Evolutionary conservation across 2,888 invertebrate genomes (phyloP).

Genomic region (Epinotia nisella): DNA sequence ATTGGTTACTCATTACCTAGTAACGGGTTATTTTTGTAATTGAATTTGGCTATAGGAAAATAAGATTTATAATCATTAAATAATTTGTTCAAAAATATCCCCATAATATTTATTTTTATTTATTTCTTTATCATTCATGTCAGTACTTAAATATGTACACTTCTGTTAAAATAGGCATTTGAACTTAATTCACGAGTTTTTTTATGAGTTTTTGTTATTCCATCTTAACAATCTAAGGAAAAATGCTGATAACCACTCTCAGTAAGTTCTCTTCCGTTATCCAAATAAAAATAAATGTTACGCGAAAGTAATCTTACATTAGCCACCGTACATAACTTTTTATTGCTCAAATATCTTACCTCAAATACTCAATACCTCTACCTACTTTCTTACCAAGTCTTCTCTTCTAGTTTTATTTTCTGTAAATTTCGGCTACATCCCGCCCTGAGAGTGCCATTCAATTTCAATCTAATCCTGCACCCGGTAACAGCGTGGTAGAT

Average conservation of each 20-base stretch:
- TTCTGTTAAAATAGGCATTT: no score
- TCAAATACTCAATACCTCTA: slow-evolving; percentile 10
- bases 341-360: slow-evolving; percentile 20
- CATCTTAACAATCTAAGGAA: not conserved
- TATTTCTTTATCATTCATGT: not conserved
- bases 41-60: not conserved
- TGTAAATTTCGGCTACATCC: slow-evolving; percentile 53
- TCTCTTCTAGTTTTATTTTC: slow-evolving; percentile 47
- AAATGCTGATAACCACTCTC: not conserved
- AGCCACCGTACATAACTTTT: slow-evolving; percentile 33
- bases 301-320: slow-evolving; percentile 3
- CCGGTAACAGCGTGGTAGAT: slow-evolving; percentile 58
- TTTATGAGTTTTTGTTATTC: not conserved
- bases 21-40: not conserved
- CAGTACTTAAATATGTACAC: no score
- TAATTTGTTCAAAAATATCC: not conserved
- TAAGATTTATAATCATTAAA: not conserved
- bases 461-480: slow-evolving; percentile 72
- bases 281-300: not conserved
- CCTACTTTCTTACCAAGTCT: slow-evolving; percentile 30
- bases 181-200: no score
- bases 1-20: not conserved
- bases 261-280: not conserved
- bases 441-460: slow-evolving; percentile 64
- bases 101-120: not conserved